A percentile compares a stretch with the other conserved stretches of the same genome.
These are phyloP conservation scores for Hypomecis atomaria DNA, from an alignment of 2,888 invertebrate species.

Conservation along the genomic window DNA sequence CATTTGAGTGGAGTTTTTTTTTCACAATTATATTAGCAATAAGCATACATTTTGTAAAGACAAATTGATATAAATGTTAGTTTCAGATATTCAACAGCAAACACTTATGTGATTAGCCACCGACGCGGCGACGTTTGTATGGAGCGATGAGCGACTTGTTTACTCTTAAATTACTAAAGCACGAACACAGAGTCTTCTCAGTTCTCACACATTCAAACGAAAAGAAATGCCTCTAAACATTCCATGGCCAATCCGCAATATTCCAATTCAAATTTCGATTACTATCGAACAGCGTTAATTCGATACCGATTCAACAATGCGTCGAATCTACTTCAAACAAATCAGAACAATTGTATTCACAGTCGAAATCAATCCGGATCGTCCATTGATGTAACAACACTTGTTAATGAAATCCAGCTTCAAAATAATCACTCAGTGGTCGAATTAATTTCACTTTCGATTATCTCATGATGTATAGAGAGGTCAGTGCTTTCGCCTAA, in stretches of 20 bases:
- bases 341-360: slow-evolving; percentile 34
- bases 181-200: not conserved
- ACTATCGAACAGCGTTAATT: slow-evolving; percentile 31
- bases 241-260: not conserved
- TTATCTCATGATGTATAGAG: slow-evolving; percentile 76
- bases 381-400: slow-evolving; percentile 50
- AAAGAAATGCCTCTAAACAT: not conserved
- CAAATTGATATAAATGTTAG: too few relatives aligned
- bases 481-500: slow-evolving; percentile 77
- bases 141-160: too few relatives aligned
- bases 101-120: too few relatives aligned
- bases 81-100: too few relatives aligned
- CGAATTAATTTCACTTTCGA: slow-evolving; percentile 81
- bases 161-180: too few relatives aligned
- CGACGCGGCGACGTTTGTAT: too few relatives aligned
- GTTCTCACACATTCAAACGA: not conserved
- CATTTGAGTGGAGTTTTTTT: too few relatives aligned
- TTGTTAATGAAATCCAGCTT: slow-evolving; percentile 64
- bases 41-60: too few relatives aligned
- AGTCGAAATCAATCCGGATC: slow-evolving; percentile 36
- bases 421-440: slow-evolving; percentile 65
- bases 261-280: slow-evolving; percentile 9
- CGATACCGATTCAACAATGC: slow-evolving; percentile 33
- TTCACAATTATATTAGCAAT: too few relatives aligned
- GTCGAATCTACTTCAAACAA: slow-evolving; percentile 27